Evolutionary conservation across 1,140 invertebrate species (phyloP).

Genomic region (Oedothorax gibbosus): DNA sequence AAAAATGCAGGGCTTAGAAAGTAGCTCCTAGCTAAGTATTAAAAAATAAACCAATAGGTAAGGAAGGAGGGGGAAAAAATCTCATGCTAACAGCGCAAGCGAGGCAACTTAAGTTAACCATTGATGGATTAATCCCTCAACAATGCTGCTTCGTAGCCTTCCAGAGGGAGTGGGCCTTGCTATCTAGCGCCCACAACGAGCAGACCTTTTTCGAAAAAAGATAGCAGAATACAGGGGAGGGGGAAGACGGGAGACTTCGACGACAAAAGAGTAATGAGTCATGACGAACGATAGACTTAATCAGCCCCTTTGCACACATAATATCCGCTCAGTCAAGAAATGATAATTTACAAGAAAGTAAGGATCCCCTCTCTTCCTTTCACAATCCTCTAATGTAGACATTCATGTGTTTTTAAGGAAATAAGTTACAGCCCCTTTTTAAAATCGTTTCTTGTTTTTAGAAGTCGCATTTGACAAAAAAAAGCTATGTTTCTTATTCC

Average conservation of each 20-base stretch:
- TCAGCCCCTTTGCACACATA: conserved; percentile 33
- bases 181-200: conserved; percentile 55
- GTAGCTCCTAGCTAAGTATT: conserved; percentile 12
- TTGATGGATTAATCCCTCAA: conserved; percentile 61
- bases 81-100: conserved; percentile 31
- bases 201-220: conserved; percentile 38
- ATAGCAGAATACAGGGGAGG: conserved; percentile 49
- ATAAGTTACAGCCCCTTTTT: conserved; percentile 32
- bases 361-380: conserved; percentile 16
- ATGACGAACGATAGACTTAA: conserved; percentile 58
- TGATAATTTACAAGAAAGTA: conserved; percentile 52
- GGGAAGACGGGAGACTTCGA: neutral
- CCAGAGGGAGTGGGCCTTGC: conserved; percentile 33
- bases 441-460: conserved; percentile 22
- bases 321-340: conserved; percentile 43
- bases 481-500: conserved; percentile 29
- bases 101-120: conserved; percentile 60
- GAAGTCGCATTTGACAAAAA: conserved; percentile 28
- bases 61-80: conserved; percentile 12
- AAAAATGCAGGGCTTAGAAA: conserved; percentile 20
- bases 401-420: conserved; percentile 39
- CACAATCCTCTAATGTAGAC: conserved; percentile 22
- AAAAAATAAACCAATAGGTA: conserved; percentile 38
- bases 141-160: conserved; percentile 20
- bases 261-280: conserved; percentile 60